These are phyloP conservation scores for Leuctra nigra DNA, from an alignment of 2,888 invertebrate species.

Conservation along the genomic window DNA sequence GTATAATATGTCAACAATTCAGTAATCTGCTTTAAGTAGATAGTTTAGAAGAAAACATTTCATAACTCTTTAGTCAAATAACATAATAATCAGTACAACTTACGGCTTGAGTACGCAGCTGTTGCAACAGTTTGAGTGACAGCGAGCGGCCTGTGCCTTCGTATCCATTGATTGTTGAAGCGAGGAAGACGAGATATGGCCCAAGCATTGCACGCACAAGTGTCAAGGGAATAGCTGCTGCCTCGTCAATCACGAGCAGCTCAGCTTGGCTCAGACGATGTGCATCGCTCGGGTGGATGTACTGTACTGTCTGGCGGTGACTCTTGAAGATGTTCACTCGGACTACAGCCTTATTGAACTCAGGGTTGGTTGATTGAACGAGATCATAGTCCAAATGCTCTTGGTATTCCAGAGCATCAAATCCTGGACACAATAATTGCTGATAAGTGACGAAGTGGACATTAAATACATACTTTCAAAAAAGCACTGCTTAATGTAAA, in stretches of 20 bases:
- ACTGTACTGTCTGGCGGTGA: slow-evolving; percentile 93
- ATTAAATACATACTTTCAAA: no score
- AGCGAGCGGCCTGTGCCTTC: slow-evolving; percentile 97
- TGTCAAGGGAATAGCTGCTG: slow-evolving; percentile 95
- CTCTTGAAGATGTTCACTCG: slow-evolving; percentile 86
- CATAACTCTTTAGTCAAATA: no score
- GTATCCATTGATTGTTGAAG: slow-evolving; percentile 97
- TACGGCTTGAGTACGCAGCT: slow-evolving; percentile 64
- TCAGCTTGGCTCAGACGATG: slow-evolving; percentile 40
- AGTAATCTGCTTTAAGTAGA: no score
- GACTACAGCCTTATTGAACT: slow-evolving; percentile 93
- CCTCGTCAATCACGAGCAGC: slow-evolving; percentile 87
- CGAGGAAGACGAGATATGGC: slow-evolving; percentile 88
- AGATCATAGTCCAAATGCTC: slow-evolving; percentile 95
- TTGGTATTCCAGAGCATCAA: slow-evolving; percentile 89
- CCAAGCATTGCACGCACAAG: slow-evolving; percentile 84
- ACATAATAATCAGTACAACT: no score
- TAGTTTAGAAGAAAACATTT: no score
- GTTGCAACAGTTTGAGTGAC: slow-evolving; percentile 88
- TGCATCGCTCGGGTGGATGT: slow-evolving; percentile 90
- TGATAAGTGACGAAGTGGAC: not conserved
- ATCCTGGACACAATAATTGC: slow-evolving; percentile 43
- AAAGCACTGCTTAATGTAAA: no score
- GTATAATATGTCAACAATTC: no score
- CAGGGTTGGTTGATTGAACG: slow-evolving; percentile 90